Conservation (phyloP, 2,113 vertebrate genomes). For the Bagarius yarrelli region DNA sequence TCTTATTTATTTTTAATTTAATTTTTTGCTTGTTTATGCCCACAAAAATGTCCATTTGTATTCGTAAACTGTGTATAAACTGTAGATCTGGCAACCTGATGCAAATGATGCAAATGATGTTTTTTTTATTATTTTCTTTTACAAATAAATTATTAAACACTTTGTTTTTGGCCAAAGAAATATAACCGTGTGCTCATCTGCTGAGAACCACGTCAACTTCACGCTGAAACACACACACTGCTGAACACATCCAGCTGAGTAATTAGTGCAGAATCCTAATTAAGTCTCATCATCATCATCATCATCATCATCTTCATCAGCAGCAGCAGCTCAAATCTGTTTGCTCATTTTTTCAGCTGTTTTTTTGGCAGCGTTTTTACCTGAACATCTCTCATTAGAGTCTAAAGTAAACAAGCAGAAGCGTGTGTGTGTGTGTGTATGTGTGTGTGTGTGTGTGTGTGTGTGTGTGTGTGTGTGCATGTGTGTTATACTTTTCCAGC, state of each 20-base stretch:
- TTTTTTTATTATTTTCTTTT: too few relatives aligned
- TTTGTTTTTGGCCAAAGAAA: neutral
- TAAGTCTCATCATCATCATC: neutral
- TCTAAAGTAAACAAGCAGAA: neutral
- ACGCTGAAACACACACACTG: neutral
- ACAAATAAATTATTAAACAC: too few relatives aligned
- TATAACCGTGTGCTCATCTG: neutral
- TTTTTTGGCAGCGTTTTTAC: neutral
- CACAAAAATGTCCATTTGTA: neutral
- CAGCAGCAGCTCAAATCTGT: neutral
- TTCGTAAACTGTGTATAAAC: neutral
- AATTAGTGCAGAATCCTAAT: neutral
- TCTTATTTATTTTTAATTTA: neutral
- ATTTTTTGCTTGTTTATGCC: neutral
- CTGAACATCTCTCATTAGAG: neutral
- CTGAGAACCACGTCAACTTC: neutral
- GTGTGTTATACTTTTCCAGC: conserved; percentile 9
- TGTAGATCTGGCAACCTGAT: neutral
- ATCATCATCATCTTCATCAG: neutral
- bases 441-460: conserved; percentile 3
- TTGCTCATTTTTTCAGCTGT: neutral
- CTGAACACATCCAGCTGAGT: neutral
- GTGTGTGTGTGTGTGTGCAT: conserved; percentile 6
- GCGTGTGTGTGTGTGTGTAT: conserved; percentile 1
- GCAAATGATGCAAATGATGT: too few relatives aligned